Base-by-base conservation (phyloP, 2,888 invertebrate genomes). In the Steromphala cineraria region DNA sequence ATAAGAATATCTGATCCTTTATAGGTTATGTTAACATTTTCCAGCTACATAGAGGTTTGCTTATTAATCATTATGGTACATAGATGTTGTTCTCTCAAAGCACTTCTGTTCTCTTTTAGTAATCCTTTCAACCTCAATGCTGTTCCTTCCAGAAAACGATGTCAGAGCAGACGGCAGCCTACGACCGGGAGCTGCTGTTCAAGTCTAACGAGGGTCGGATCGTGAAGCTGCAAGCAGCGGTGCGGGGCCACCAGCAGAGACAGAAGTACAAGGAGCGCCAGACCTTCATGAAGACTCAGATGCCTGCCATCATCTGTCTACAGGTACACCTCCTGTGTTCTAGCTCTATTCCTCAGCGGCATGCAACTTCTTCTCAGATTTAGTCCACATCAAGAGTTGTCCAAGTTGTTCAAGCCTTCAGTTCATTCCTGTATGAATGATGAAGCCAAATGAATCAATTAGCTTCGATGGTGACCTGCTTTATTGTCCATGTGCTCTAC, bases 161-260 rank as follows among this genome's bases (percentile, higher is more conserved):
- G 17, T 84, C 89, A 5, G 91, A 92, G 52, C 90, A 93, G 19
- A 93, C 92, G 19, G 89, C 90, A 53, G 89, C 89, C 1, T 87
- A 92, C 76, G 90, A 92, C 84, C 85, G 92, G 75, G 90, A 92
- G 80, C 84, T 91, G 75, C 86, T 93, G 53, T 91, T 92, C 84
- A 87, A 91, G 75, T 87, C 92, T 19, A 92, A 92, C 80, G 92
- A 93, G 79, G 86, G 89, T 92, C 83, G 91, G 80, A 94, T 96
- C 31, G 91, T 94, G 4, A 94, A 93, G 85, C 93, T 96, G 55
- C 96, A 96, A 93, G 95, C 96, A 0, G 92, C 93, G 71, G 94
- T 94, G 78, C 94, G 95, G 85, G 96, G 96, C 19, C 95, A 95
- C 90, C 91, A 96, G 53, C 91, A 94, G 3, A 94, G 96, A 74